Conservation (phyloP, 2,888 invertebrate genomes). For the Kuschelorhynchus macadamiae region DNA sequence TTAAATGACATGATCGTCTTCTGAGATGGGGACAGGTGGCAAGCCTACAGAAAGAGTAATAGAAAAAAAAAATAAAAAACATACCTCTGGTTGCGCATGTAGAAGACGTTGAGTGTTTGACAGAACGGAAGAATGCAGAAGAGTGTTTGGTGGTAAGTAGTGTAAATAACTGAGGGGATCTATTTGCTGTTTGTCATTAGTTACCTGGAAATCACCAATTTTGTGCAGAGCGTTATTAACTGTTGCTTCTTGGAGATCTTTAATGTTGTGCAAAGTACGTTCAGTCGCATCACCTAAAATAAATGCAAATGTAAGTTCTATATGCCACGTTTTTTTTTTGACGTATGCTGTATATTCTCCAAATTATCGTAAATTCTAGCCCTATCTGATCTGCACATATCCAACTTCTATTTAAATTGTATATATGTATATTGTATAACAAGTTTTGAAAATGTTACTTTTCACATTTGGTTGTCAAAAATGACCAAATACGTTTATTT, state of each 20-base stretch:
- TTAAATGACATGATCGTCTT: too few species aligned
- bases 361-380: too few species aligned
- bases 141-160: slow-evolving; percentile 51
- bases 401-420: too few species aligned
- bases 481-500: too few species aligned
- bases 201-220: slow-evolving; percentile 77
- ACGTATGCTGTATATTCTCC: too few species aligned
- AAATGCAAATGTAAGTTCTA: slow-evolving; percentile 4
- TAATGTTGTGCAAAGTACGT: slow-evolving; percentile 67
- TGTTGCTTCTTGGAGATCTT: slow-evolving; percentile 71
- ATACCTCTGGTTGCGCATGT: slow-evolving; percentile 45
- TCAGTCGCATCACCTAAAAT: slow-evolving; percentile 64
- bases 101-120: slow-evolving; percentile 44
- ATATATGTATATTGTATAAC: too few species aligned
- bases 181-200: slow-evolving; percentile 35
- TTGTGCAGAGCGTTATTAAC: slow-evolving; percentile 75
- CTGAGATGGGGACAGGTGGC: too few species aligned
- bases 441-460: too few species aligned
- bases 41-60: too few species aligned
- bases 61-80: slow-evolving; percentile 22
- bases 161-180: slow-evolving; percentile 44
- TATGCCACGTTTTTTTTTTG: not conserved
- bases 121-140: slow-evolving; percentile 50
- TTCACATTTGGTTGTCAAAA: too few species aligned
- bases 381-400: too few species aligned